Conservation (phyloP, 2,797 vertebrate species). For the Protosalanx chinensis region DNA sequence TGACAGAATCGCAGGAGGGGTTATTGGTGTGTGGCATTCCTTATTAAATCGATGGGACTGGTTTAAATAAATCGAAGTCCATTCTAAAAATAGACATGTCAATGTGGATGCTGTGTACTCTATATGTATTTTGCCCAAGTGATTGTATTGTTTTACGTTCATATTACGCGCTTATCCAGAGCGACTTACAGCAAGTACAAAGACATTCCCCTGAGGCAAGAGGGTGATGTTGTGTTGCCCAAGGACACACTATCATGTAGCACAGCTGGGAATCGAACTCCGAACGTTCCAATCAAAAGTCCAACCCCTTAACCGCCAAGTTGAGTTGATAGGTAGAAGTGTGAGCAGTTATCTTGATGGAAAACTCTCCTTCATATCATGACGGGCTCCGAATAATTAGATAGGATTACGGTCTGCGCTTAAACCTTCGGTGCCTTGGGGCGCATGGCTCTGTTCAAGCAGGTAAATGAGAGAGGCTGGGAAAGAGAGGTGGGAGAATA, state of each 20-base stretch:
- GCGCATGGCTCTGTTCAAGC: background rate
- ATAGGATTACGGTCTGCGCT: background rate
- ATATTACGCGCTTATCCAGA: too few species aligned
- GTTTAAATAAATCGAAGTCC: conserved; percentile 37
- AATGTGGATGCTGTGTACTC: background rate
- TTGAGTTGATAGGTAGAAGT: too few species aligned
- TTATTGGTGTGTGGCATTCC: background rate
- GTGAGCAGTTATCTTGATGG: background rate
- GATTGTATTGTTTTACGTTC: background rate
- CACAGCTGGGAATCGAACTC: too few species aligned
- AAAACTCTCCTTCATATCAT: conserved; percentile 5
- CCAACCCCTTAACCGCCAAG: too few species aligned
- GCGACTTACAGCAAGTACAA: too few species aligned
- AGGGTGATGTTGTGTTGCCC: too few species aligned
- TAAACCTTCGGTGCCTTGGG: background rate
- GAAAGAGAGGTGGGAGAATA: background rate
- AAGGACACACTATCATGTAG: too few species aligned
- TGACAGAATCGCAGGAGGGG: too few species aligned
- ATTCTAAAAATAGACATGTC: conserved; percentile 18
- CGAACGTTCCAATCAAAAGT: too few species aligned
- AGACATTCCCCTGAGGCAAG: too few species aligned
- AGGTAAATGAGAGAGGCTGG: background rate
- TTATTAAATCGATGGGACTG: background rate
- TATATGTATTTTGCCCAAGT: conserved; percentile 3
- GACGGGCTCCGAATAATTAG: conserved; percentile 11